Conservation (phyloP, 2,888 invertebrate species). For the Hetaerina titia region DNA sequence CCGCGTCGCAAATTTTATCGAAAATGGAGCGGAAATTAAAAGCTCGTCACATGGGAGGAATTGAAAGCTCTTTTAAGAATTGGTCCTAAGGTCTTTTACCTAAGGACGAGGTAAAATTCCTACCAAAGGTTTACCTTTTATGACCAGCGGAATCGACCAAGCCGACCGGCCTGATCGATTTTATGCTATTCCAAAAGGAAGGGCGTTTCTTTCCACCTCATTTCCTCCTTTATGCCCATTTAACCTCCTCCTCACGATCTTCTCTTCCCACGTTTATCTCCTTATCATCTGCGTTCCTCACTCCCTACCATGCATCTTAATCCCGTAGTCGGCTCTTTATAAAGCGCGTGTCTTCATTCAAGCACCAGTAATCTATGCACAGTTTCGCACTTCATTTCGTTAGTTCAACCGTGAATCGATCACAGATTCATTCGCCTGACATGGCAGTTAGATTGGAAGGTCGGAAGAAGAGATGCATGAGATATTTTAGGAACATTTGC, state of each 20-base stretch:
- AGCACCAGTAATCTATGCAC: slow-evolving; percentile 33
- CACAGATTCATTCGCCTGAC: neutral
- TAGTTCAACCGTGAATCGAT: neutral
- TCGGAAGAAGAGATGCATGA: too few relatives aligned
- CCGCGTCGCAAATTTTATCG: neutral
- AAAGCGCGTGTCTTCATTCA: neutral
- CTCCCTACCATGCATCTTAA: slow-evolving; percentile 1
- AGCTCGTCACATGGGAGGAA: neutral
- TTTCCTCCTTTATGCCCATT: slow-evolving; percentile 6
- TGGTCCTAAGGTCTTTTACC: neutral
- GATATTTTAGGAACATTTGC: too few relatives aligned
- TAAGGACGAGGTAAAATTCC: neutral
- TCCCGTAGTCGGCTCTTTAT: neutral
- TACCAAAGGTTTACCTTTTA: neutral
- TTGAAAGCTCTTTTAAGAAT: neutral
- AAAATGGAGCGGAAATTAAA: neutral
- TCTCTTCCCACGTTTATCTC: slow-evolving; percentile 5
- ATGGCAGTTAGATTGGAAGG: neutral
- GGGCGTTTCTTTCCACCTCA: slow-evolving; percentile 10
- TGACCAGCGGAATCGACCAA: slow-evolving; percentile 15
- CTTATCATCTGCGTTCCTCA: neutral
- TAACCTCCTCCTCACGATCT: slow-evolving; percentile 23
- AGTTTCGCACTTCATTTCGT: neutral
- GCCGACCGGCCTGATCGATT: neutral
- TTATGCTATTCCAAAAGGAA: neutral